phyloP scores from a whole-genome alignment of 2,888 invertebrate genomes.

The Tubulanus polymorphus region DNA sequence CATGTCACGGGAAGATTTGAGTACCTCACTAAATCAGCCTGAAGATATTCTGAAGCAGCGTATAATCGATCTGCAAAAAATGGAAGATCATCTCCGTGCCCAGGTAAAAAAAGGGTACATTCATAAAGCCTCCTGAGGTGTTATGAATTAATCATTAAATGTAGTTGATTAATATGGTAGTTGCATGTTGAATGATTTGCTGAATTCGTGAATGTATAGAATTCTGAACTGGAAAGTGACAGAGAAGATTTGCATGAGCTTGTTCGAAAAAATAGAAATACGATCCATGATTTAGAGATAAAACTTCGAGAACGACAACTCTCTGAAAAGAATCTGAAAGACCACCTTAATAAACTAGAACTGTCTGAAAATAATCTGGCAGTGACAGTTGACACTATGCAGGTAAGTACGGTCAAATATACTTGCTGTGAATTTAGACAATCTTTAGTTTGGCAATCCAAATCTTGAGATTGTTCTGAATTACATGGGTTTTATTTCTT shows the following conservation, averaged over 20 bases:
- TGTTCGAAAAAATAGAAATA: constrained; percentile 41
- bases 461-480: too few species aligned
- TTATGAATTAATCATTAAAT: too few species aligned
- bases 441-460: too few species aligned
- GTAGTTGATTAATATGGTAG: too few species aligned
- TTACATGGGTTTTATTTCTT: too few species aligned
- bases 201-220: constrained; percentile 23
- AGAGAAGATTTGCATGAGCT: constrained; percentile 45
- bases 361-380: constrained; percentile 22
- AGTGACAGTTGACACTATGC: neutral
- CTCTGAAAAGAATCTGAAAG: constrained; percentile 36
- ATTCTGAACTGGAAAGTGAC: constrained; percentile 42
- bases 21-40: constrained; percentile 33
- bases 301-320: constrained; percentile 36
- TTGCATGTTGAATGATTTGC: too few species aligned
- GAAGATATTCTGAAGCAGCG: constrained; percentile 41
- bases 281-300: constrained; percentile 47
- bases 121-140: too few species aligned
- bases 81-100: constrained; percentile 39
- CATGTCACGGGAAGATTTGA: neutral
- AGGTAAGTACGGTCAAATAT: neutral
- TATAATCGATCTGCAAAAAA: constrained; percentile 40
- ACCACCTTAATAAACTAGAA: constrained; percentile 33
- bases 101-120: too few species aligned
- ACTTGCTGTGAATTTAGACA: too few species aligned